Conservation (phyloP, 2,113 vertebrate species). For the Oreochromis niloticus region DNA sequence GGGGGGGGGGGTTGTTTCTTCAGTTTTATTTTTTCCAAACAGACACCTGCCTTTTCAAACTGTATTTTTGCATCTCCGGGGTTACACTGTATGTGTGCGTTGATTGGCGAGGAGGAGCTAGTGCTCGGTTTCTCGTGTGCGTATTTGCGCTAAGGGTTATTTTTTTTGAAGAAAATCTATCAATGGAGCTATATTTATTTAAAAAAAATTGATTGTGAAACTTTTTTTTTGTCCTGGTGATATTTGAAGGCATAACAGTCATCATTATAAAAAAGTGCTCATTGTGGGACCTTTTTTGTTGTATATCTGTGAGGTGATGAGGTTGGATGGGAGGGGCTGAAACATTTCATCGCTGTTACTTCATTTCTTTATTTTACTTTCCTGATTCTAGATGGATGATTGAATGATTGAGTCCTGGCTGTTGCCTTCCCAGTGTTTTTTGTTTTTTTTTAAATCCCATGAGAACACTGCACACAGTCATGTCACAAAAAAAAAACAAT, state of each 20-base stretch:
- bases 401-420: conserved; percentile 33
- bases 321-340: background rate
- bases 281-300: conserved; percentile 3
- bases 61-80: conserved; percentile 24
- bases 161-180: conserved; percentile 39
- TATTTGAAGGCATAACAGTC: conserved; percentile 39
- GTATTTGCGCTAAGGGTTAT: conserved; percentile 11
- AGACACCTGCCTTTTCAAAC: background rate
- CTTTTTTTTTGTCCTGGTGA: conserved; percentile 28
- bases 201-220: conserved; percentile 47
- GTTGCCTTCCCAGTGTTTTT: conserved; percentile 17
- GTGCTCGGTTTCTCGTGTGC: background rate
- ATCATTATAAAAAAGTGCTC: background rate
- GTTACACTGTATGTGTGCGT: background rate
- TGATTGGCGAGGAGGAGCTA: background rate
- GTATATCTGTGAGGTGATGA: background rate
- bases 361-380: background rate
- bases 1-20: background rate
- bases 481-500: conserved; percentile 20
- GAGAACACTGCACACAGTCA: conserved; percentile 28
- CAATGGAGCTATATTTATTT: conserved; percentile 63
- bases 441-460: background rate
- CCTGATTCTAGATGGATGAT: background rate
- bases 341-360: conserved; percentile 1
- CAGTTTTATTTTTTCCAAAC: background rate